phyloP scores from a whole-genome alignment of 2,797 vertebrate genomes.

The Novumbra hubbsi region DNA sequence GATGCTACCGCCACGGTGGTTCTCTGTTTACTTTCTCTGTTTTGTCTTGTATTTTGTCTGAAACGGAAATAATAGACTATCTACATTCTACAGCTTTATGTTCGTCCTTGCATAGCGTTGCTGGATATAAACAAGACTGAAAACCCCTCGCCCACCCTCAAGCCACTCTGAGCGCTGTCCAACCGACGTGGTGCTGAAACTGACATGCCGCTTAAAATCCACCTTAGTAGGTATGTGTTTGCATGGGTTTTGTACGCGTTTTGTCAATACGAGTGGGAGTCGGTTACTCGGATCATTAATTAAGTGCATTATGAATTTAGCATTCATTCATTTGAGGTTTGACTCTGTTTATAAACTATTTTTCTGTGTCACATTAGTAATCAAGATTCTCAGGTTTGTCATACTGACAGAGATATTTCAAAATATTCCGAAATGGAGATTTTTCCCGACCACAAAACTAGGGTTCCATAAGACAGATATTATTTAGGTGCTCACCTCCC shows the following conservation, averaged over 20 bases:
- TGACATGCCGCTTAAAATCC: constrained; percentile 11
- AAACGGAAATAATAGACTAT: constrained; percentile 15
- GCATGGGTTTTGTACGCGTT: constrained; percentile 6
- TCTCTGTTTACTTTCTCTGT: background rate
- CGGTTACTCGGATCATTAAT: background rate
- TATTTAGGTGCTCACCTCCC: background rate
- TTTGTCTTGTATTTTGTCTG: constrained; percentile 19
- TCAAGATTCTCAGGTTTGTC: background rate
- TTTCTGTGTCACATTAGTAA: background rate
- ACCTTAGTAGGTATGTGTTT: constrained; percentile 63
- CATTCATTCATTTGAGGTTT: background rate
- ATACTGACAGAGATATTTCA: background rate
- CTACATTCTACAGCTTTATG: background rate
- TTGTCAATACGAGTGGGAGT: background rate
- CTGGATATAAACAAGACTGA: background rate
- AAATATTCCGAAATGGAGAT: background rate
- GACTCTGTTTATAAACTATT: background rate
- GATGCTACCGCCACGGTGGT: constrained; percentile 20
- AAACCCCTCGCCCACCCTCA: background rate
- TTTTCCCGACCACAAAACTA: background rate
- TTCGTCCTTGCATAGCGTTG: constrained; percentile 5
- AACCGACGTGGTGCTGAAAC: constrained; percentile 23
- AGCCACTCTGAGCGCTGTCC: constrained; percentile 36
- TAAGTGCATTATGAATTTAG: background rate
- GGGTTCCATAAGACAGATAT: background rate